Evolutionary conservation across 2,888 invertebrate genomes (phyloP).

Genomic region (Aleiodes alternator): DNA sequence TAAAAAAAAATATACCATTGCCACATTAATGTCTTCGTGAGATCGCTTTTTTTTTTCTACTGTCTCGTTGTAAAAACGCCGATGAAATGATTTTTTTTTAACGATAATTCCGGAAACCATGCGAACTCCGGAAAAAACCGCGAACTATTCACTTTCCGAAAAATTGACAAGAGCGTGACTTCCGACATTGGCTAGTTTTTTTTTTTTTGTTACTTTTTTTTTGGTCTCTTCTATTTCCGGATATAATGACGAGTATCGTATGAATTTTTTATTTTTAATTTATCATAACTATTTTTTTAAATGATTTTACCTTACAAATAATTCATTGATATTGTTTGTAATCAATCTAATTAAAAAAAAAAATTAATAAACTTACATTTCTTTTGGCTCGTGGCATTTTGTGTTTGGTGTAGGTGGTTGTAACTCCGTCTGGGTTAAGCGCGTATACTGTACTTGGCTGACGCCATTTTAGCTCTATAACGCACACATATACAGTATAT

Average conservation of each 20-base stretch:
- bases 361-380: conserved; percentile 59
- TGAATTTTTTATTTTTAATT: too few relatives aligned
- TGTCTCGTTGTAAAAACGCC: neutral
- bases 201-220: conserved; percentile 31
- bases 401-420: conserved; percentile 14
- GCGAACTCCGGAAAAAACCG: conserved; percentile 41
- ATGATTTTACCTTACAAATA: neutral
- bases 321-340: neutral
- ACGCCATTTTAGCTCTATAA: conserved; percentile 69
- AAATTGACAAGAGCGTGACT: conserved; percentile 49
- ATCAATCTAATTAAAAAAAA: neutral
- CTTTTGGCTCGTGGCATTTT: conserved; percentile 68
- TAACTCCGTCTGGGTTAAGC: conserved; percentile 57
- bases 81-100: conserved; percentile 18
- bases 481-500: conserved; percentile 48
- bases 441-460: conserved; percentile 65
- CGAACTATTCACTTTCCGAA: conserved; percentile 37
- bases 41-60: neutral
- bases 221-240: conserved; percentile 27
- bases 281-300: too few relatives aligned
- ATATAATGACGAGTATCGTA: neutral
- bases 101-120: conserved; percentile 16
- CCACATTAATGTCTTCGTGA: conserved; percentile 41
- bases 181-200: conserved; percentile 43
- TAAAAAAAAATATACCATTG: conserved; percentile 48